Conservation (phyloP, 2,113 vertebrate genomes). For the Procapra przewalskii region DNA sequence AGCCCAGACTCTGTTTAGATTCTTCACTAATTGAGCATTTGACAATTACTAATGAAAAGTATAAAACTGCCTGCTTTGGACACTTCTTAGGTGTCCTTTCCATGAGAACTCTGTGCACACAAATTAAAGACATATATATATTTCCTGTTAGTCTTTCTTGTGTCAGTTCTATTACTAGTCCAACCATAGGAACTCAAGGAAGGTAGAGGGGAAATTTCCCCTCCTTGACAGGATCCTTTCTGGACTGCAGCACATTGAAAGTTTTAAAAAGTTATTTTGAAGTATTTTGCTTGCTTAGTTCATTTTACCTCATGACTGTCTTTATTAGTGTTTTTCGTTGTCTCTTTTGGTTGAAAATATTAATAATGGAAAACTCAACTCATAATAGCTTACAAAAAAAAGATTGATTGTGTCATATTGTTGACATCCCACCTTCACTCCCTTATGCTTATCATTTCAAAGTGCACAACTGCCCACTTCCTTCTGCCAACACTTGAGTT, state of each 20-base stretch:
- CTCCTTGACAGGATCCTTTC: not conserved
- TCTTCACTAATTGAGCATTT: not conserved
- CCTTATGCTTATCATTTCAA: not conserved
- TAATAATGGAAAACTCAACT: not conserved
- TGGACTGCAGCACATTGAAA: not conserved
- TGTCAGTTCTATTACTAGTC: not conserved
- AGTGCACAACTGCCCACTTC: no score
- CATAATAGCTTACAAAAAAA: not conserved
- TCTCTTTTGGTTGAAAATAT: not conserved
- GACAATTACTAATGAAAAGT: not conserved
- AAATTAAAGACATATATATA: not conserved
- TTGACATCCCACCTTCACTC: not conserved
- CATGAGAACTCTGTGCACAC: not conserved
- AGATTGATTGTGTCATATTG: not conserved
- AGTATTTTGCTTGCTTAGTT: not conserved
- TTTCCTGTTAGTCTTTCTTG: not conserved
- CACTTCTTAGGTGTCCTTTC: not conserved
- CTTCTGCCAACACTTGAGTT: no score
- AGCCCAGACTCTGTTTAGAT: not conserved
- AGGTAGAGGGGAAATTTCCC: not conserved
- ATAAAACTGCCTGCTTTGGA: not conserved
- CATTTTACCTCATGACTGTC: not conserved
- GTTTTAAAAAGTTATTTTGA: not conserved
- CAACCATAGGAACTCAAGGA: not conserved
- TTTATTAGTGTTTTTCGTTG: not conserved